These are phyloP conservation scores for Cavia aperea DNA, from an alignment of 2,113 vertebrate species.

Conservation along the genomic window DNA sequence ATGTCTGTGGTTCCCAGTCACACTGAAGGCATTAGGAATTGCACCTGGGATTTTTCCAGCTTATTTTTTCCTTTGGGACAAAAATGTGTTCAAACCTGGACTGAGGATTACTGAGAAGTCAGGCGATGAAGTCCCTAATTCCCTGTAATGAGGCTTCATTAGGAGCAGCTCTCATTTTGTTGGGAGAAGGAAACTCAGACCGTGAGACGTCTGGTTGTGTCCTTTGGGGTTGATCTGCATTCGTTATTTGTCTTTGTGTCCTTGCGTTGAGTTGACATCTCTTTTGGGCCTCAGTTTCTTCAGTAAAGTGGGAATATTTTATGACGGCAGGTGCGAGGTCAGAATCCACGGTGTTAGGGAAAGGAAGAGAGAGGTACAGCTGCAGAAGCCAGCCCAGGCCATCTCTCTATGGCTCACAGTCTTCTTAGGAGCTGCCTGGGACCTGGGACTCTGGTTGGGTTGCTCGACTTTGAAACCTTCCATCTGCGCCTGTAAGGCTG, in stretches of 20 bases:
- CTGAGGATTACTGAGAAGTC: conserved; percentile 5
- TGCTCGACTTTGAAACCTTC: neutral
- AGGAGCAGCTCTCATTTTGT: neutral
- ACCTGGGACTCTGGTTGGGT: neutral
- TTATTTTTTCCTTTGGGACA: conserved; percentile 18
- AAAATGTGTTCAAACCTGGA: conserved; percentile 18
- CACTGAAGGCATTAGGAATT: neutral
- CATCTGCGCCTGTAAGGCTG: neutral
- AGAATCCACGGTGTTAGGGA: neutral
- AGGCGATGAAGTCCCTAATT: neutral
- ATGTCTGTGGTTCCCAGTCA: neutral
- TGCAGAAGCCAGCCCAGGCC: neutral
- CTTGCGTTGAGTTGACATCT: neutral
- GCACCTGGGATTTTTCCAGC: neutral
- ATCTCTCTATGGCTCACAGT: neutral
- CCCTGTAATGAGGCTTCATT: neutral
- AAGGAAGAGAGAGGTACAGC: neutral
- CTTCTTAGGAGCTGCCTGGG: neutral
- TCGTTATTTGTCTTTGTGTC: neutral
- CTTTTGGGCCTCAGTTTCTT: neutral
- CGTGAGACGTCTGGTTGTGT: neutral
- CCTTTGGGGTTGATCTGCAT: neutral
- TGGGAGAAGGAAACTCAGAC: neutral
- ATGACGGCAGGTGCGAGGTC: neutral
- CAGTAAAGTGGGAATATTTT: neutral